Conservation (phyloP, 2,888 invertebrate genomes). For the Xylophagus ater region DNA sequence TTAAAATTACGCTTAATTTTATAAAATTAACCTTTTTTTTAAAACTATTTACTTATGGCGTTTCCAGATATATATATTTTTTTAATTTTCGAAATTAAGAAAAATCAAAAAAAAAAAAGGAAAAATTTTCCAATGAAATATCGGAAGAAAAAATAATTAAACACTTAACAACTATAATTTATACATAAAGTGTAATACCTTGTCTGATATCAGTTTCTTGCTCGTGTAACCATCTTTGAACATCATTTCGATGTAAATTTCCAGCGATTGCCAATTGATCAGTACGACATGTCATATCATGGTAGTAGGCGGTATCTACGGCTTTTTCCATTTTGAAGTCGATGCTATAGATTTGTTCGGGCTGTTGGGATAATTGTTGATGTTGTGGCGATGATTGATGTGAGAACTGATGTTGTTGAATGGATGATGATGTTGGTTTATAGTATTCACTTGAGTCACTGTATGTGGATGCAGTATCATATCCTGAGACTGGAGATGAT, state of each 20-base stretch:
- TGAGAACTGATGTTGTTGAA: constrained; percentile 7
- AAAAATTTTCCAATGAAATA: background rate
- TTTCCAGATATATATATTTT: too few relatives aligned
- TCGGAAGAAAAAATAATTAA: background rate
- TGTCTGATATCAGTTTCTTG: constrained; percentile 33
- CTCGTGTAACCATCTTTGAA: constrained; percentile 46
- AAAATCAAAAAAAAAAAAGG: background rate
- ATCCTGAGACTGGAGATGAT: constrained; percentile 37
- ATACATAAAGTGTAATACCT: constrained; percentile 22
- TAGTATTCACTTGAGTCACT: constrained; percentile 28
- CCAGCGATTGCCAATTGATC: constrained; percentile 41
- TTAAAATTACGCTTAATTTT: too few relatives aligned
- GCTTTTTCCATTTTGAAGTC: constrained; percentile 46
- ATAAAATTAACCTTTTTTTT: too few relatives aligned
- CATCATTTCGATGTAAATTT: constrained; percentile 40
- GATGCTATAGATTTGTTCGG: constrained; percentile 35
- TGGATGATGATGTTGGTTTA: constrained; percentile 5
- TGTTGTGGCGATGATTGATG: constrained; percentile 6
- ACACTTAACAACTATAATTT: constrained; percentile 3
- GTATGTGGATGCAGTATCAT: constrained; percentile 39
- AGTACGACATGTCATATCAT: constrained; percentile 41
- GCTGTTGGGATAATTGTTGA: constrained; percentile 5
- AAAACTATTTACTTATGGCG: too few relatives aligned
- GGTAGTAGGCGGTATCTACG: constrained; percentile 43
- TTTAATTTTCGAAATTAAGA: background rate